Conservation (phyloP, 2,113 vertebrate genomes). For the Castor canadensis region DNA sequence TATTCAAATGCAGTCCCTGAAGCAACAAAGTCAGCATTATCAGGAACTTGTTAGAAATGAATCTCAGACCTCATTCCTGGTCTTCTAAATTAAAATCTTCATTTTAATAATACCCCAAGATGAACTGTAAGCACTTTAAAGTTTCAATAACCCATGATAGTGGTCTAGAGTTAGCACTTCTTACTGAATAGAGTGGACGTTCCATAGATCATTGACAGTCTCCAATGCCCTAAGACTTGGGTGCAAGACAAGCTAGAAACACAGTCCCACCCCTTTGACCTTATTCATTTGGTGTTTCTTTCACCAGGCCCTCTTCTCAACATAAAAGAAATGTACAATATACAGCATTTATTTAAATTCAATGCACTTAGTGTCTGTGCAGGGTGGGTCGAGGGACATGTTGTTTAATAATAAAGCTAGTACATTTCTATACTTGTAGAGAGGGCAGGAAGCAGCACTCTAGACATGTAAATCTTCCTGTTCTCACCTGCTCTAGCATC, state of each 20-base stretch:
- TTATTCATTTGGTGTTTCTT: background rate
- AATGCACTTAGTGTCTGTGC: background rate
- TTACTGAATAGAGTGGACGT: background rate
- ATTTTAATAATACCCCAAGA: background rate
- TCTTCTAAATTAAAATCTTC: background rate
- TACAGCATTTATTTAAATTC: background rate
- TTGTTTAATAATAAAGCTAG: background rate
- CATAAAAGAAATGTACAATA: background rate
- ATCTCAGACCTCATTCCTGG: background rate
- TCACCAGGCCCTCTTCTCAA: background rate
- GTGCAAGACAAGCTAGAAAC: background rate
- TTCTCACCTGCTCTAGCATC: background rate
- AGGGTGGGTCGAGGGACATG: background rate
- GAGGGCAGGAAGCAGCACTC: background rate
- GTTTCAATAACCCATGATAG: background rate
- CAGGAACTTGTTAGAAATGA: background rate
- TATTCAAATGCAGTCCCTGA: background rate
- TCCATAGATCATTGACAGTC: background rate
- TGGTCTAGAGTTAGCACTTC: background rate
- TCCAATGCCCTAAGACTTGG: background rate
- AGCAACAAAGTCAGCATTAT: background rate
- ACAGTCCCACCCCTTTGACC: background rate
- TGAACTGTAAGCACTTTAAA: background rate
- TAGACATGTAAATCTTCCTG: background rate
- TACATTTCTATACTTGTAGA: background rate